phyloP scores from a whole-genome alignment of 2,797 vertebrate species.

The Falco berigora region DNA sequence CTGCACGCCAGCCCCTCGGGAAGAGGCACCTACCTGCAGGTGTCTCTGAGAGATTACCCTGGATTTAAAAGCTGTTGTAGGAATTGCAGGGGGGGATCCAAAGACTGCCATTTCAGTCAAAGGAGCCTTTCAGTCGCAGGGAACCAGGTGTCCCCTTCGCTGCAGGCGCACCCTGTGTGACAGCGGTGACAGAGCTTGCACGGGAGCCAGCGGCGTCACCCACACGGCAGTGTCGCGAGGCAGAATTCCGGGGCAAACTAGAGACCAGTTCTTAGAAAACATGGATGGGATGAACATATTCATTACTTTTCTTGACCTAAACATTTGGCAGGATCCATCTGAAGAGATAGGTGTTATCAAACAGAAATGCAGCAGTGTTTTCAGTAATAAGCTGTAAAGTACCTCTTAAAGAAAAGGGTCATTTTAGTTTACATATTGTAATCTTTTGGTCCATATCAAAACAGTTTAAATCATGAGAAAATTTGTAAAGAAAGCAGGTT shows the following conservation, averaged over 20 bases:
- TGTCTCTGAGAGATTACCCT: conserved; percentile 5
- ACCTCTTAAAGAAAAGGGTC: background rate
- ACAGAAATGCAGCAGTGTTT: background rate
- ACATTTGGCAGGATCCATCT: background rate
- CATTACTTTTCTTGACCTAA: background rate
- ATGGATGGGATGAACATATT: background rate
- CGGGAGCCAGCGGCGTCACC: background rate
- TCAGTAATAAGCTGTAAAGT: background rate
- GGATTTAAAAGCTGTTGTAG: background rate
- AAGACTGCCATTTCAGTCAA: conserved; percentile 13
- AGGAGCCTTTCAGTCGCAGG: conserved; percentile 16
- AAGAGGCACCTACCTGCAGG: conserved; percentile 31
- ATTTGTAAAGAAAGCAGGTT: background rate
- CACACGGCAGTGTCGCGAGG: background rate
- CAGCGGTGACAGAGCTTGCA: background rate
- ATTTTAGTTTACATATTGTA: background rate
- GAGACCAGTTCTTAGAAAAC: background rate
- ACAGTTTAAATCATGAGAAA: background rate
- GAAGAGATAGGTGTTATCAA: background rate
- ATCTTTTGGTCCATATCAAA: background rate
- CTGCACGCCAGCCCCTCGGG: background rate
- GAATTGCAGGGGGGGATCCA: background rate
- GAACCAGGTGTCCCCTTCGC: conserved; percentile 41
- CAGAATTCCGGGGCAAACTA: background rate
- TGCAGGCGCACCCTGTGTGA: background rate